Base-by-base conservation (phyloP, 2,797 vertebrate genomes). In the Siniperca scherzeri region DNA sequence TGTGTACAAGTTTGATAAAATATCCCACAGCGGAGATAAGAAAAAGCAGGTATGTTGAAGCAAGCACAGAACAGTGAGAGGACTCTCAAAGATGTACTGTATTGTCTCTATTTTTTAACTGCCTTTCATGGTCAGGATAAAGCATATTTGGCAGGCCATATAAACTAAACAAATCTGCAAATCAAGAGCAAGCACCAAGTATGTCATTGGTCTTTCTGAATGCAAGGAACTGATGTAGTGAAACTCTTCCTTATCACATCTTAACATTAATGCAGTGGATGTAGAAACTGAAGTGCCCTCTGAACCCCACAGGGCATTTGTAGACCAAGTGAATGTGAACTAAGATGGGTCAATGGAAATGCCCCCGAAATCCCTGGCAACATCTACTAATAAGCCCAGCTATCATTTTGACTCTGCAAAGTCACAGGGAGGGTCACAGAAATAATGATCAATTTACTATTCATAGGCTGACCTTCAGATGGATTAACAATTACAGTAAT, bases 371-470 rank as follows among this genome's bases (percentile, higher is more conserved):
- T 60, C 74, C 61, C 59, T 46, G 46, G 71, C 60, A 84, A 70
- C 10, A 4, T 61, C 69, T 53, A 13, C 72, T 88, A 92, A 89
- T 87, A 85, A 83, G 79, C 74, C 14, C 17, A 33, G 67, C 70
- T 80, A 77, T 86, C 83, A 82, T 76, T 87, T 42, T 60, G 21
- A 67, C 66, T 85, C 46, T 40, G 81, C 72, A 14, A 57, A 81
- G 80, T 87, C 83, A 77, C 62, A 11, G 8, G 3, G 64, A 80
- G 74, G 78, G 84, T 85, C 83, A 65, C 3, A 50, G 82, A 86
- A 83, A 88, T 80, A 91, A 92, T 87, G 87, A 90, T 74, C 77
- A 76, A 40, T 84, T 90, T 87, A 65, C 80, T 78, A 82, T 91
- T 84, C 77, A 87, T 25, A 81, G 61, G 71, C 71, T 57, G 71